Evolutionary conservation across 2,888 invertebrate species (phyloP), one percentile per base, ranked within the genome.

Genomic region (Dioctria linearis): DNA sequence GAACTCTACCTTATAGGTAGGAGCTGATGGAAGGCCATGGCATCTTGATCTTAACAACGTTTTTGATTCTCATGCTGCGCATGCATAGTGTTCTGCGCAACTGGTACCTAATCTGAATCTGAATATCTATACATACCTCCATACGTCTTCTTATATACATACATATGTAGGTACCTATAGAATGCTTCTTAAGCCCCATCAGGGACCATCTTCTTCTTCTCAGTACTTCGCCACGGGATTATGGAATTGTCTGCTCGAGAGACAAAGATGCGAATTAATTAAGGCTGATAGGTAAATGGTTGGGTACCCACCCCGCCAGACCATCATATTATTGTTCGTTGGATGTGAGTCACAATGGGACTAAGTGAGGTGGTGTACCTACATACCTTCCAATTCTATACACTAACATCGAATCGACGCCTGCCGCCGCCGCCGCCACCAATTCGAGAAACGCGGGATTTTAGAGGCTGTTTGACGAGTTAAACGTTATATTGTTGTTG

Each of bases 211-310:
- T 63, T 76, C 42, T 63, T 76, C 42, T n/a, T 37, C 40, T 63
- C 11, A 39, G 42, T 43, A 63, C 63, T 76, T 63, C 25, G 25
- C 25, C 25, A 25, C 25, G 25, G 25, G 25, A 63, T 76, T 63
- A 76, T 63, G 61, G 76, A 57, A 76, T 76, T 63, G 76, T 63
- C 46, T 63, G 61, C n/a, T 39, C 49, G 43, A 11, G 76, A 76
- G 75, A 75, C 75, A 76, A 76, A 76, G 63, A 76, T 75, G 76
- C 76, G 63, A 76, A 76, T 76, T 76, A 76, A 76, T 76, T 76
- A 76, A 59, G 63, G 25, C 71, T 46, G 5, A 9, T 5, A 46
- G 49, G 5, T 54, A 25, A 37, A 43, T 61, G 37, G 46, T 61
- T 76, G 25, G 25, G 25, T 25, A 25, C 25, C 25, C 25, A 13